These are phyloP conservation scores for Mastacembelus armatus DNA, from an alignment of 2,797 vertebrate genomes.

Conservation along the genomic window DNA sequence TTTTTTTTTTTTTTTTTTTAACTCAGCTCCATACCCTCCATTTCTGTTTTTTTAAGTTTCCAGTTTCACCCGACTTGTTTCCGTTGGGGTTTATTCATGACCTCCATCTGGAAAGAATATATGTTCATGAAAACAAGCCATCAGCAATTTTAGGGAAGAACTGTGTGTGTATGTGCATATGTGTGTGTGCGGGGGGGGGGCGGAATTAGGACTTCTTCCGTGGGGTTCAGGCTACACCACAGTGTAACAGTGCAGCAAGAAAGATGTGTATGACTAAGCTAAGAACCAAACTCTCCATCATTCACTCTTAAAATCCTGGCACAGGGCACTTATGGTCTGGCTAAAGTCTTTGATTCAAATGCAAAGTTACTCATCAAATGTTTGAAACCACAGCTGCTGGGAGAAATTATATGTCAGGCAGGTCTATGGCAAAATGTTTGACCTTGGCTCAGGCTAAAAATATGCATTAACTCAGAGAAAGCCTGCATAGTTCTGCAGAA, in stretches of 20 bases:
- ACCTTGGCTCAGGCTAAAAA: slow-evolving; percentile 76
- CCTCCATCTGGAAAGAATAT: slow-evolving; percentile 89
- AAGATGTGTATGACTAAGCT: slow-evolving; percentile 45
- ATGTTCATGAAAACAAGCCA: slow-evolving; percentile 83
- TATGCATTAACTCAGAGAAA: slow-evolving; percentile 76
- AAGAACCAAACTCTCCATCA: slow-evolving; percentile 52
- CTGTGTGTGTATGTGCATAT: slow-evolving; percentile 22
- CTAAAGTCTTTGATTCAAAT: slow-evolving; percentile 65
- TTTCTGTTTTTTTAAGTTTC: slow-evolving; percentile 85
- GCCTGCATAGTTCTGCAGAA: slow-evolving; percentile 71
- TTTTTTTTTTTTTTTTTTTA: slow-evolving; percentile 74
- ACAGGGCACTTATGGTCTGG: slow-evolving; percentile 59
- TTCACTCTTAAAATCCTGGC: slow-evolving; percentile 51
- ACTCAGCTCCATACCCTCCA: slow-evolving; percentile 62
- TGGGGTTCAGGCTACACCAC: slow-evolving; percentile 31
- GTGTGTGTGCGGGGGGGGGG: slow-evolving; percentile 38
- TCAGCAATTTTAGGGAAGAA: slow-evolving; percentile 80
- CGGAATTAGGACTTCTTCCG: slow-evolving; percentile 53
- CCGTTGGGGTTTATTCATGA: slow-evolving; percentile 84
- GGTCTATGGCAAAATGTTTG: slow-evolving; percentile 70
- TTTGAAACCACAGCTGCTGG: slow-evolving; percentile 67
- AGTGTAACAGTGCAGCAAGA: slow-evolving; percentile 33
- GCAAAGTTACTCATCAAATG: slow-evolving; percentile 71
- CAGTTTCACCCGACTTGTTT: slow-evolving; percentile 85
- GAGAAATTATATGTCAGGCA: slow-evolving; percentile 70